Base-by-base conservation (phyloP, 2,888 invertebrate species). In the Pseudococcus longispinus region DNA sequence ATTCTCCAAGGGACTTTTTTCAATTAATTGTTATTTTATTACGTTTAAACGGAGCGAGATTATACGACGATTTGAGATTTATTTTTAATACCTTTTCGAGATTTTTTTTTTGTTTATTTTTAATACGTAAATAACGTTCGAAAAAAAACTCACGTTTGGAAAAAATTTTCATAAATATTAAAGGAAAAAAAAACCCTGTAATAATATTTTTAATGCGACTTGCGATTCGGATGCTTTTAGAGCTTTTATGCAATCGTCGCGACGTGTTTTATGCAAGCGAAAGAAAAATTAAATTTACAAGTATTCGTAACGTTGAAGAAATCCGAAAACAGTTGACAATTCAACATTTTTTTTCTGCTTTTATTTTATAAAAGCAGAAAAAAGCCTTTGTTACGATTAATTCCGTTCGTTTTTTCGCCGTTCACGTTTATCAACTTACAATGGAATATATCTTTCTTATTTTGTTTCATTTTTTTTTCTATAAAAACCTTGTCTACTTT, bases 231-330 rank as follows among this genome's bases (percentile, higher is more conserved):
- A n/a, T 37, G 74, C 20, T 42, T 42, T 42, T 42, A 20, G 42
- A 80, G 70, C 15, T 70, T 80, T 80, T 80, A 80, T 42, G 42
- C 74, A 74, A 74, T 37, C 37, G 37, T 37, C 37, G 37, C 37
- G 37, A 37, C 37, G 37, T 37, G 37, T 37, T 37, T 37, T 37
- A 37, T 37, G 37, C 37, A 37, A 37, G 37, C 37, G 37, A 29
- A 70, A 70, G 60, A 60, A 18, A 70, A 29, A 80, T 80, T 80
- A 80, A 80, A 80, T 80, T 80, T 80, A 80, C 77, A 42, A 80
- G 70, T 70, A 65, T 65, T 65, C 70, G 18, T 70, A 70, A 29
- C 26, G 9, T 15, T 18, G 9, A 23, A 23, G 1, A 55, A 65
- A 70, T 70, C 29, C 29, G 29, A 65, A 65, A 26, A 65, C 2